Evolutionary conservation across 2,888 invertebrate species (phyloP), one percentile per base, ranked within the genome.

Genomic region (Spicauda simplicius): DNA sequence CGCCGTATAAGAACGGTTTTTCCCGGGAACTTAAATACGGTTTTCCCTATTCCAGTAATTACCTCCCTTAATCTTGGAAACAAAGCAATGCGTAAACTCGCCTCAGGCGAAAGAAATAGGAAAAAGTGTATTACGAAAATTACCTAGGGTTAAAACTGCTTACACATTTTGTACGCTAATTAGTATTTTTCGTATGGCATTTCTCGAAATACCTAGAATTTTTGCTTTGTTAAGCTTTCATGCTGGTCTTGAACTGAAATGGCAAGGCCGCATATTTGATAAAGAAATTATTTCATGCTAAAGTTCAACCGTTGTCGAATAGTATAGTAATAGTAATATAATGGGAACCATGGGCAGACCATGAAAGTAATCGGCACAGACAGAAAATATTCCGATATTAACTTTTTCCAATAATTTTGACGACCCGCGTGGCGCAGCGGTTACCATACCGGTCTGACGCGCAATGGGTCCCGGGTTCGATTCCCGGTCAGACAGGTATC

Each of bases 141-240:
- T 55, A 58, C 65, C 50, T 60, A 55, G 59, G 59, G 59, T 60
- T 66, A 60, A 60, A 59, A 45, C 57, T 53, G 61, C 61, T 65
- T 53, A 54, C 65, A 58, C 65, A 65, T 65, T 65, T 65, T 54
- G 18, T 30, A 48, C 59, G 54, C 53, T 65, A 65, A 65, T 65
- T 65, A 59, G 65, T 54, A 54, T 59, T 53, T 59, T 65, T 65
- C 53, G 25, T 53, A 41, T 65, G 65, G 53, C 53, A 65, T 59
- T 65, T 65, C 30, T 41, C 53, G 52, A 58, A 16, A 65, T 41
- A 14, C 41, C 41, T 41, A 41, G 14, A 41, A 41, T 41, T 14
- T 14, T 41, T 41, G 12, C 41, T 41, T 12, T 57, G 45, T 64
- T 50, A 57, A 14, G 33, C 37, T 64, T 64, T 58, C 25, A 57